phyloP scores from a whole-genome alignment of 2,797 vertebrate genomes.

The Ctenosaura bakeri region DNA sequence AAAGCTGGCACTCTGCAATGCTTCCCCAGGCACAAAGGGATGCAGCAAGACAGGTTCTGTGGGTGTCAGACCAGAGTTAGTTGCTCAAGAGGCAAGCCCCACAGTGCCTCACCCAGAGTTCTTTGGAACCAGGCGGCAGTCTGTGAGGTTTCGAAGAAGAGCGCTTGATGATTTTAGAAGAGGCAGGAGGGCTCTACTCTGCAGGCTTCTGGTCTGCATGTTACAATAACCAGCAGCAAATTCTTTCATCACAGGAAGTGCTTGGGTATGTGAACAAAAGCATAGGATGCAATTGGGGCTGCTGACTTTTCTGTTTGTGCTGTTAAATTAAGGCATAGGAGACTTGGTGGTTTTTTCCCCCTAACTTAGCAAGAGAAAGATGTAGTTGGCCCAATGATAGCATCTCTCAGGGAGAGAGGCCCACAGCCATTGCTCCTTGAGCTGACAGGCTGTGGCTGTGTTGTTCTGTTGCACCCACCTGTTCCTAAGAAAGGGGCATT shows the following conservation, averaged over 20 bases:
- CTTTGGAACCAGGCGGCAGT: background rate
- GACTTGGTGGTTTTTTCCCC: background rate
- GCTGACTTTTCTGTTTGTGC: background rate
- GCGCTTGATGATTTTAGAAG: conserved; percentile 1
- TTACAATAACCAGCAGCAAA: background rate
- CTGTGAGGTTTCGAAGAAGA: background rate
- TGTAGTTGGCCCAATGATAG: background rate
- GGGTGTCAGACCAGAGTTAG: background rate
- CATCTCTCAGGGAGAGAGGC: background rate
- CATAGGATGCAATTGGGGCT: background rate
- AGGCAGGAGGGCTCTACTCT: background rate
- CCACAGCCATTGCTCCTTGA: background rate
- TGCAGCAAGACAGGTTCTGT: conserved; percentile 22
- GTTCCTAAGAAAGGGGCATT: background rate
- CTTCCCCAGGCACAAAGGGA: background rate
- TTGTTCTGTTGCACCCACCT: background rate
- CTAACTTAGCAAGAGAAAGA: background rate
- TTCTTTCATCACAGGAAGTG: conserved; percentile 19
- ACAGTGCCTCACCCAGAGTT: background rate
- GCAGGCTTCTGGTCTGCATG: background rate
- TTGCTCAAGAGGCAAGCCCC: conserved; percentile 8
- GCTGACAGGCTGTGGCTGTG: background rate
- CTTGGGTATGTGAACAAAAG: background rate
- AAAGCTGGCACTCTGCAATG: background rate
- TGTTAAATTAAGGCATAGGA: background rate